phyloP scores from a whole-genome alignment of 2,888 invertebrate species.

The Punctoribates punctum region DNA sequence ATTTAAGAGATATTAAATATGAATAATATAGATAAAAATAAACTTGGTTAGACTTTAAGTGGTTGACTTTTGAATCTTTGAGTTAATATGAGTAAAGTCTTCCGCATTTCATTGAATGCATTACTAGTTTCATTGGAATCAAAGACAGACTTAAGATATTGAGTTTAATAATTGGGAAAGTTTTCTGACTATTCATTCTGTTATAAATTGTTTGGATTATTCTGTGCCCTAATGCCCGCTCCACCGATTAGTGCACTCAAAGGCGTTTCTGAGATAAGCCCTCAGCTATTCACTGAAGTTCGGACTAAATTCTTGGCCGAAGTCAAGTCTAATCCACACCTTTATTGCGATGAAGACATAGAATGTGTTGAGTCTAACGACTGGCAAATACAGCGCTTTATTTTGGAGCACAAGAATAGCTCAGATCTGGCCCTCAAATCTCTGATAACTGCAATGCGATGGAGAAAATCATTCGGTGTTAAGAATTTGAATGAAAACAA shows the following conservation, averaged over 20 bases:
- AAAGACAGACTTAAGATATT: too few species aligned
- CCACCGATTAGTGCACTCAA: conserved; percentile 39
- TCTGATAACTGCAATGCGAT: conserved; percentile 31
- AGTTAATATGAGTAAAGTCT: too few species aligned
- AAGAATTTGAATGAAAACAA: conserved; percentile 2
- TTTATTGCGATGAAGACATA: conserved; percentile 36
- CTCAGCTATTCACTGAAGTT: conserved; percentile 23
- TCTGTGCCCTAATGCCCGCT: conserved; percentile 28
- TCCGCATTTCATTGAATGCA: too few species aligned
- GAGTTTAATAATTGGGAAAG: too few species aligned
- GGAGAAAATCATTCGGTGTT: conserved; percentile 37
- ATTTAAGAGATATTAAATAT: too few species aligned
- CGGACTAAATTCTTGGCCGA: conserved; percentile 35
- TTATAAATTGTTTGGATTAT: background rate
- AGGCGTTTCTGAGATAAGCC: conserved; percentile 23
- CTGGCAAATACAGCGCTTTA: conserved; percentile 42
- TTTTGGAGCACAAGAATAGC: conserved; percentile 35
- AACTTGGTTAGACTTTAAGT: too few species aligned
- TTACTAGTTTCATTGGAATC: too few species aligned
- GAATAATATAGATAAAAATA: too few species aligned
- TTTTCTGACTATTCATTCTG: background rate
- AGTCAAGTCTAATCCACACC: conserved; percentile 24
- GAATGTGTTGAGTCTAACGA: conserved; percentile 37
- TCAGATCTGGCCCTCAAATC: conserved; percentile 33
- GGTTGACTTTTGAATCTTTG: too few species aligned